Base-by-base conservation (phyloP, 2,888 invertebrate species). In the Seira ritae region DNA sequence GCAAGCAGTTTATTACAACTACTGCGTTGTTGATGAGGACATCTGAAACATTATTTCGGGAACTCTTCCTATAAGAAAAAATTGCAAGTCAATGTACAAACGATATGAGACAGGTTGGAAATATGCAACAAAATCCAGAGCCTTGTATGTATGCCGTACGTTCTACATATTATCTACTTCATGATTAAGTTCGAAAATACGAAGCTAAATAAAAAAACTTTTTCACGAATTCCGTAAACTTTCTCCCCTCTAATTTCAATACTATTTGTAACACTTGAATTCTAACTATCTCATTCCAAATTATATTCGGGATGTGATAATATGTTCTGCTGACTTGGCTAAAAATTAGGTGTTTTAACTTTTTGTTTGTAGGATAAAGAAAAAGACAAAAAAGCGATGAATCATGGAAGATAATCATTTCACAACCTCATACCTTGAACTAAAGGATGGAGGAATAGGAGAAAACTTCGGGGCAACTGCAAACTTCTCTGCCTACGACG, bases 21-120 rank as follows among this genome's bases (percentile, higher is more conserved):
- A 31, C 31, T 50, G 50, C 17, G 46, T n/a, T 6, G 65, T 37
- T 31, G 65, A 73, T 65, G 73, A 65, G 73, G 50, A 50, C 50
- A 50, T 50, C 3, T 50, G 50, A n/a, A 12, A 50, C 50, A 50
- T 50, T 8, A 4, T 42, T 42, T 42, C 42, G 42, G 12, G 17
- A 8, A n/a, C 3, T 50, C 50, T 50, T 50, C 50, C 3, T 50
- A 12, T 50, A n/a, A 50, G 12, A n/a, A 50, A 50, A n/a, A n/a
- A 2, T n/a, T 15, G 17, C 6, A 42, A n/a, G 50, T 50, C 50
- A 50, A 8, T 50, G 12, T n/a, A 50, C 50, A 50, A n/a, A 50
- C n/a, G 42, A 50, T 12, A 3, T 15, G 50, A 50, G 15, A n/a
- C n/a, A n/a, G n/a, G n/a, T n/a, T n/a, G 31, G 50, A 50, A n/a